Conservation (phyloP, 2,113 vertebrate genomes). For the Oplegnathus fasciatus region DNA sequence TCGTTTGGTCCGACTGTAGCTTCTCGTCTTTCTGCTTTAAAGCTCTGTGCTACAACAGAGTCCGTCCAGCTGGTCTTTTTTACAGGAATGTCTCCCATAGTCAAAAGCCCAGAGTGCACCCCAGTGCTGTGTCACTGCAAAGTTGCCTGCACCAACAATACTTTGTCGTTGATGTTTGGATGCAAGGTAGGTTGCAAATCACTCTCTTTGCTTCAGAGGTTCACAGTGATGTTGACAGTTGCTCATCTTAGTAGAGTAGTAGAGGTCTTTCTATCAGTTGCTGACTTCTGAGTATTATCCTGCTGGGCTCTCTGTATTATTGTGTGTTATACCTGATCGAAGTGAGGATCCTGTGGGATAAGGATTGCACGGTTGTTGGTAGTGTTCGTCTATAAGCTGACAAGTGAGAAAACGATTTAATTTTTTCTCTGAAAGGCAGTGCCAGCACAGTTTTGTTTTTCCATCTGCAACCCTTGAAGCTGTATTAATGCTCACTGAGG, state of each 20-base stretch:
- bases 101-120: constrained; percentile 90
- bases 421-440: background rate
- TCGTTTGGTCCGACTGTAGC: constrained; percentile 3
- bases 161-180: constrained; percentile 96
- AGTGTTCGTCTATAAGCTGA: background rate
- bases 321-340: background rate
- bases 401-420: background rate
- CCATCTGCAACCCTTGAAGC: constrained; percentile 36
- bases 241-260: background rate
- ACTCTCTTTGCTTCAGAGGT: background rate
- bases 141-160: constrained; percentile 96
- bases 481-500: constrained; percentile 44
- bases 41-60: constrained; percentile 28
- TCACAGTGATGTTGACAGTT: background rate
- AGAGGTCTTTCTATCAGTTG: background rate
- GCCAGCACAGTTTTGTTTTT: background rate
- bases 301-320: background rate
- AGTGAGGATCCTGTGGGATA: background rate
- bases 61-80: constrained; percentile 70
- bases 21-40: constrained; percentile 9
- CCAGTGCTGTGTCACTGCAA: constrained; percentile 98
- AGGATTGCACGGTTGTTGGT: background rate
- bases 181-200: constrained; percentile 91
- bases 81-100: constrained; percentile 93
- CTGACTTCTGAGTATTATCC: background rate